Evolutionary conservation across 2,888 invertebrate genomes (phyloP).

Genomic region (Drosophila koepferae): DNA sequence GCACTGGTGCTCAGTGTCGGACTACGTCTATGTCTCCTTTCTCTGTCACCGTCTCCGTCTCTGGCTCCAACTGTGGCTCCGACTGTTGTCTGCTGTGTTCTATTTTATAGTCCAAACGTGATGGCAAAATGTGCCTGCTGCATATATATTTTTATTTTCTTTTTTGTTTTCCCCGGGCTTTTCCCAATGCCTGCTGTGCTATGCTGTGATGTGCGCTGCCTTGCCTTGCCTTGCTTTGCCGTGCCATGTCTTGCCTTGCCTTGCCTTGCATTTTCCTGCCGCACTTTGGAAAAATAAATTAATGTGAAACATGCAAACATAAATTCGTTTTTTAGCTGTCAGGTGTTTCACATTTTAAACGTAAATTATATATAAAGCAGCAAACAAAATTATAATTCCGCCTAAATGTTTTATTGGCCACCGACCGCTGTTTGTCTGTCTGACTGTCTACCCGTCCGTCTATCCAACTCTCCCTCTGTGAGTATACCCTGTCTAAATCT

Average conservation of each 20-base stretch:
- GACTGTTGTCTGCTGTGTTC: conserved; percentile 46
- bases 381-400: conserved; percentile 73
- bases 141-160: conserved; percentile 27
- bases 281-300: conserved; percentile 77
- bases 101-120: conserved; percentile 79
- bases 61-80: conserved; percentile 22
- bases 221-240: conserved; percentile 51
- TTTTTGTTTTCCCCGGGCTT: conserved; percentile 34
- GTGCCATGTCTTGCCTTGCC: conserved; percentile 42
- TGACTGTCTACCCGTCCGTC: conserved; percentile 9
- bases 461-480: conserved; percentile 15
- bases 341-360: conserved; percentile 82
- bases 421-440: conserved; percentile 57
- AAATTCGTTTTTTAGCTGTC: conserved; percentile 82
- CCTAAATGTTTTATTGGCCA: conserved; percentile 79
- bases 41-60: conserved; percentile 15
- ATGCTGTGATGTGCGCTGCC: conserved; percentile 40
- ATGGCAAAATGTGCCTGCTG: conserved; percentile 68
- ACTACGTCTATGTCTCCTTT: conserved; percentile 21
- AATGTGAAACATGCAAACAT: conserved; percentile 83
- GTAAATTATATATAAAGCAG: conserved; percentile 78
- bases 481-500: conserved; percentile 1
- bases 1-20: conserved; percentile 7
- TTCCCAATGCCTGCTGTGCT: conserved; percentile 39
- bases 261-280: conserved; percentile 52